A percentile compares a stretch with the other conserved stretches of the same genome.
These are phyloP conservation scores for Lordiphosa stackelbergi DNA, from an alignment of 1,140 invertebrate genomes.

Conservation along the genomic window DNA sequence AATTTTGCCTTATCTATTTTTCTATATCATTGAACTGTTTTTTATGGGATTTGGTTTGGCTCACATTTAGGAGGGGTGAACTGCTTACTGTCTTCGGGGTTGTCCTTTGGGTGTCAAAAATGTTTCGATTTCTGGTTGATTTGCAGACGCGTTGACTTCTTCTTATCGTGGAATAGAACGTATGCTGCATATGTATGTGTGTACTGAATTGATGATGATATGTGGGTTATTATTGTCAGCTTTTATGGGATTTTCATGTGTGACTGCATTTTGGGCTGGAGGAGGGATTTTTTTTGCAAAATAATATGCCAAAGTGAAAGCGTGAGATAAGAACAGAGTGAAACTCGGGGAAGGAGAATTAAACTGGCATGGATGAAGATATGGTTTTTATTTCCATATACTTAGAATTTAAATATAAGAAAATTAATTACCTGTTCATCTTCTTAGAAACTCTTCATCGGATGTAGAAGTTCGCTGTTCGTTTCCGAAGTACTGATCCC, in stretches of 20 bases:
- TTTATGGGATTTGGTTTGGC: constrained; percentile 55
- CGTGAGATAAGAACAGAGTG: constrained; percentile 36
- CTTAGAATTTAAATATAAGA: too few species aligned
- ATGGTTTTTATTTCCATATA: too few species aligned
- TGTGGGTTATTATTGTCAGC: constrained; percentile 53
- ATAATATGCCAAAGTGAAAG: constrained; percentile 21
- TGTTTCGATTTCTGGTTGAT: constrained; percentile 47
- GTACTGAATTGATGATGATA: constrained; percentile 45
- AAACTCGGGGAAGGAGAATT: neutral
- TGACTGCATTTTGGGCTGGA: constrained; percentile 29
- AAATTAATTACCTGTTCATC: too few species aligned
- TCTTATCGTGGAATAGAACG: constrained; percentile 40
- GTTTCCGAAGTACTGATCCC: too few species aligned
- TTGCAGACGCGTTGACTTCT: constrained; percentile 40
- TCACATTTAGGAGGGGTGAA: constrained; percentile 20
- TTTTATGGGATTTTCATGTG: constrained; percentile 55
- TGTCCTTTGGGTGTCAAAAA: constrained; percentile 22
- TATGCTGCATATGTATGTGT: constrained; percentile 9
- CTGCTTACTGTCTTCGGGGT: constrained; percentile 11
- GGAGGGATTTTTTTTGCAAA: neutral
- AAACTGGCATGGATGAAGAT: neutral
- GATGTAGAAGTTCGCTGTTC: too few species aligned
- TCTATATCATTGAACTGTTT: constrained; percentile 69
- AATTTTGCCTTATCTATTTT: constrained; percentile 67
- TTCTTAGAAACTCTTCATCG: too few species aligned